Evolutionary conservation across 2,797 vertebrate genomes (phyloP).

Genomic region (Pseudocheirus occidentalis): DNA sequence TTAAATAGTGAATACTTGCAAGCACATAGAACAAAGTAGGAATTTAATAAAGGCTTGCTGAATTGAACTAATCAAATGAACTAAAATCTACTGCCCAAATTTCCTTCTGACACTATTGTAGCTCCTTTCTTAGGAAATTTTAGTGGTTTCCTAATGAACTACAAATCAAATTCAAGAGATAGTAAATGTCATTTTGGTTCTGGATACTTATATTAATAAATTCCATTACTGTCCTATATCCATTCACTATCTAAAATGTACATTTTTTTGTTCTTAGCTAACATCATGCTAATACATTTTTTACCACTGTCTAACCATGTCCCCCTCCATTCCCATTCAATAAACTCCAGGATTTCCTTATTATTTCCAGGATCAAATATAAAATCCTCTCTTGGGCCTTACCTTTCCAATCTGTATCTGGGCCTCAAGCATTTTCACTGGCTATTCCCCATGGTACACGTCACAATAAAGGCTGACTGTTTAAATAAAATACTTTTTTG

Average conservation of each 20-base stretch:
- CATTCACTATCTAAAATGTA: not conserved
- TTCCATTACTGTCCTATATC: not conserved
- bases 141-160: not conserved
- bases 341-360: no score
- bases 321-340: not conserved
- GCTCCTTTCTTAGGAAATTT: not conserved
- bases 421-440: not conserved
- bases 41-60: slow-evolving; percentile 30
- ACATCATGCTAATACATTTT: not conserved
- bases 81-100: not conserved
- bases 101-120: not conserved
- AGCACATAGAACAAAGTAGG: not conserved
- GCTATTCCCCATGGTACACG: not conserved
- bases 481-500: not conserved
- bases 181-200: not conserved
- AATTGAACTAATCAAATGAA: not conserved
- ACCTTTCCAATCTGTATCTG: no score
- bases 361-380: not conserved
- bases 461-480: not conserved
- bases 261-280: not conserved
- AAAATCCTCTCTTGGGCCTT: not conserved
- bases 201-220: not conserved
- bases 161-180: not conserved
- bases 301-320: not conserved
- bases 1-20: not conserved